These are phyloP conservation scores for Phataginus tricuspis DNA, from an alignment of 2,797 vertebrate genomes.

Conservation along the genomic window DNA sequence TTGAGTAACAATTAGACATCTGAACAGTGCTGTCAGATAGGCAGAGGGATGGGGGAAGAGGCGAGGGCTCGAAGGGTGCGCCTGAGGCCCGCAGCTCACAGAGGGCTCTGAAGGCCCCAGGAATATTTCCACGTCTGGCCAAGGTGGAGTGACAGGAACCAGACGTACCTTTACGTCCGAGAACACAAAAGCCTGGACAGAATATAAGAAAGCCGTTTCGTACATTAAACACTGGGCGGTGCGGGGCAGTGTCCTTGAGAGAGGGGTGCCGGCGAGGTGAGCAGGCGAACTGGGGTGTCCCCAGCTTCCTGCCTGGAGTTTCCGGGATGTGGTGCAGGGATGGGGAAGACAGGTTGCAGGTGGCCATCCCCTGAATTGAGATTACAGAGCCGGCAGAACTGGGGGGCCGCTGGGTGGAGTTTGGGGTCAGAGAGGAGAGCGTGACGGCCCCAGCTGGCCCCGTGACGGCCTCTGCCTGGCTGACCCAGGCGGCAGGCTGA, in stretches of 20 bases:
- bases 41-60: not conserved
- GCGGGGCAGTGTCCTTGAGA: too few species aligned
- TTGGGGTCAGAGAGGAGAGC: too few species aligned
- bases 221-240: accelerated
- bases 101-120: not conserved
- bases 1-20: not conserved
- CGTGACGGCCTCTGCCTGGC: accelerated
- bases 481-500: not conserved
- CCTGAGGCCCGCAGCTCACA: not conserved
- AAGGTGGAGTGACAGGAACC: not conserved
- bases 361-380: not conserved
- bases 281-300: not conserved
- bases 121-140: not conserved
- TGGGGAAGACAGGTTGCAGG: not conserved
- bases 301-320: not conserved
- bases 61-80: not conserved
- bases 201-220: not conserved
- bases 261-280: accelerated
- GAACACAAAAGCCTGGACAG: not conserved
- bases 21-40: not conserved
- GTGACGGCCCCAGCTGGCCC: not conserved
- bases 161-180: not conserved
- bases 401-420: not conserved
- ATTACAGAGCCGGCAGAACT: not conserved
- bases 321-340: not conserved